Evolutionary conservation across 2,113 vertebrate genomes (phyloP).

Genomic region (Pseudorectes ferrugineus): DNA sequence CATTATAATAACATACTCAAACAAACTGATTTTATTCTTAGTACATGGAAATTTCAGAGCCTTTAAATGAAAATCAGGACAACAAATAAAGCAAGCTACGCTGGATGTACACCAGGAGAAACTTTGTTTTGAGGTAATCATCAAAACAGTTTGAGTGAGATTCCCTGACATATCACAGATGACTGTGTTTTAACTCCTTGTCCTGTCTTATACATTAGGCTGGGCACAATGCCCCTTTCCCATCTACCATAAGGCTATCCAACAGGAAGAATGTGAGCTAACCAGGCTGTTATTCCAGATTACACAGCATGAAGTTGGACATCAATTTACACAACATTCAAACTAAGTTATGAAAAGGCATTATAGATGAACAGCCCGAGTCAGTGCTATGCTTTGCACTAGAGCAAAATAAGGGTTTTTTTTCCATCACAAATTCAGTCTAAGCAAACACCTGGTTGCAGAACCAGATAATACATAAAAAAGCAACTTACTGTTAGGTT

Average conservation of each 20-base stretch:
- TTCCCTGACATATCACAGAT: neutral
- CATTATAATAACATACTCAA: neutral
- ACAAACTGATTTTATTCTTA: neutral
- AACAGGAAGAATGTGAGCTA: neutral
- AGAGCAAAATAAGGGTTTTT: neutral
- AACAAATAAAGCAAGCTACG: neutral
- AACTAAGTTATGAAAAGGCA: neutral
- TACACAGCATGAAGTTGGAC: neutral
- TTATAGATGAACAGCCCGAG: neutral
- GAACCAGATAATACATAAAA: neutral
- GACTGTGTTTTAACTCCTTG: neutral
- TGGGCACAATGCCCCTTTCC: neutral
- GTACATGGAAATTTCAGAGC: neutral
- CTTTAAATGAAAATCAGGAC: neutral
- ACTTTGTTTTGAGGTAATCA: neutral
- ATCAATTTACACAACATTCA: neutral
- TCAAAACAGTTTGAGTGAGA: neutral
- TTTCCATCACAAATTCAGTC: neutral
- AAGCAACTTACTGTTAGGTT: slow-evolving; percentile 93
- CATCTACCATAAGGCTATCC: neutral
- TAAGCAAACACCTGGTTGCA: neutral
- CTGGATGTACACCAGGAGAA: neutral
- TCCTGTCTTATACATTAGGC: rapidly evolving
- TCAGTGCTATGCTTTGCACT: neutral
- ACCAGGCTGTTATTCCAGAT: neutral